phyloP scores from a whole-genome alignment of 1,140 invertebrate genomes.

The Drosophila teissieri region DNA sequence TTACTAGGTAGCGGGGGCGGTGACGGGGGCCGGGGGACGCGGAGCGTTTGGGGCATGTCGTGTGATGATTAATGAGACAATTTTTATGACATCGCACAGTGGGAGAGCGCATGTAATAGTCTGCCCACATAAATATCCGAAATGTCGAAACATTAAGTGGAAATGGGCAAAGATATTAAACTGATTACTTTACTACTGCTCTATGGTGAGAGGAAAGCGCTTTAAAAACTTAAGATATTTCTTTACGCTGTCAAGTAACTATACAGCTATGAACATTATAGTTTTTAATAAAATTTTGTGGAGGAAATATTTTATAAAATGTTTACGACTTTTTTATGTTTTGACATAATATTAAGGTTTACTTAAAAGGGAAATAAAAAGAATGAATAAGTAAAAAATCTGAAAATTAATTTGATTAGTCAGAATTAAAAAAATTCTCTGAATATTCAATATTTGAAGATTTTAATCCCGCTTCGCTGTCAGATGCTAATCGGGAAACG shows the following conservation, averaged over 20 bases:
- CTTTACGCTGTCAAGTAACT: neutral
- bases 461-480: no score
- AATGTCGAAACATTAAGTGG: slow-evolving; percentile 23
- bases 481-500: no score
- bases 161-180: slow-evolving; percentile 33
- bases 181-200: slow-evolving; percentile 18
- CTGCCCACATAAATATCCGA: slow-evolving; percentile 21
- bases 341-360: no score
- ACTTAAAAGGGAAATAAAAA: no score
- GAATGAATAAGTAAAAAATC: no score
- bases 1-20: neutral
- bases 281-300: no score
- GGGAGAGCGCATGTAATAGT: slow-evolving; percentile 19
- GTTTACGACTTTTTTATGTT: no score
- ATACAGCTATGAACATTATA: no score
- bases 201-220: neutral
- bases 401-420: no score
- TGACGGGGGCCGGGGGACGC: neutral
- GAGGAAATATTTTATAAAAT: no score
- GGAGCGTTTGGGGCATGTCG: slow-evolving; percentile 41
- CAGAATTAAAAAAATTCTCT: no score
- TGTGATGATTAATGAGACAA: slow-evolving; percentile 81
- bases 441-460: no score
- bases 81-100: slow-evolving; percentile 72
- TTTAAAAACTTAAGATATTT: neutral